These are phyloP conservation scores for Labeo catla DNA, from an alignment of 2,113 vertebrate genomes.

Conservation along the genomic window DNA sequence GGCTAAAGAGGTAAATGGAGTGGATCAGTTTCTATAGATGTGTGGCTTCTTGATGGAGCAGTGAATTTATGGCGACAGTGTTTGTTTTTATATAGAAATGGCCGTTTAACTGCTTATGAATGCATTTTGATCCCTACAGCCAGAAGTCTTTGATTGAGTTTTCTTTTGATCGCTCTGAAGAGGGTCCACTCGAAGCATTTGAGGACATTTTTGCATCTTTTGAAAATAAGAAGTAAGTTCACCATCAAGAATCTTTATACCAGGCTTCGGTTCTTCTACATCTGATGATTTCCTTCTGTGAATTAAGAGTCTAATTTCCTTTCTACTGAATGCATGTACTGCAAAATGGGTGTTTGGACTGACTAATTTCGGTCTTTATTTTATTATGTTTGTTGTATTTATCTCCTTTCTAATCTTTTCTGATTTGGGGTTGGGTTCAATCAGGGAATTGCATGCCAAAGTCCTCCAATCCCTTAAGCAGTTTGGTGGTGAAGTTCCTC, in stretches of 20 bases:
- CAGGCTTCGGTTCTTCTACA: neutral
- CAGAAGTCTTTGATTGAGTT: conserved; percentile 83
- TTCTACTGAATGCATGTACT: neutral
- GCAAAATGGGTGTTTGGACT: conserved; percentile 8
- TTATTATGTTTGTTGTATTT: conserved; percentile 2
- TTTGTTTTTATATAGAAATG: neutral
- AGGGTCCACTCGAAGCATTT: conserved; percentile 85
- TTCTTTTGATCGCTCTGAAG: conserved; percentile 92
- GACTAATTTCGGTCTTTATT: neutral
- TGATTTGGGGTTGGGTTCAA: conserved; percentile 36
- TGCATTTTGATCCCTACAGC: conserved; percentile 70
- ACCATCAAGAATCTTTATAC: neutral
- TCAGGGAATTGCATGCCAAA: conserved; percentile 58
- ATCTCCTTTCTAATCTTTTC: conserved; percentile 15
- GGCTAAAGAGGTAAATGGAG: conserved; percentile 82
- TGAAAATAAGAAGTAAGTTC: conserved; percentile 90
- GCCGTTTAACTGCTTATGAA: neutral
- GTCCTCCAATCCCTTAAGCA: conserved; percentile 81
- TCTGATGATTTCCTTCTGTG: neutral
- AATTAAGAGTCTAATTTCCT: neutral
- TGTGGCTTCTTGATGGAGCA: neutral
- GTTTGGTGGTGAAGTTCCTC: conserved; percentile 82
- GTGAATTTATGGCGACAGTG: neutral
- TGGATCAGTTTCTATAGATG: neutral
- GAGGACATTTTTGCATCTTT: conserved; percentile 91